Conservation (phyloP, 2,113 vertebrate species). For the Camelus dromedarius region DNA sequence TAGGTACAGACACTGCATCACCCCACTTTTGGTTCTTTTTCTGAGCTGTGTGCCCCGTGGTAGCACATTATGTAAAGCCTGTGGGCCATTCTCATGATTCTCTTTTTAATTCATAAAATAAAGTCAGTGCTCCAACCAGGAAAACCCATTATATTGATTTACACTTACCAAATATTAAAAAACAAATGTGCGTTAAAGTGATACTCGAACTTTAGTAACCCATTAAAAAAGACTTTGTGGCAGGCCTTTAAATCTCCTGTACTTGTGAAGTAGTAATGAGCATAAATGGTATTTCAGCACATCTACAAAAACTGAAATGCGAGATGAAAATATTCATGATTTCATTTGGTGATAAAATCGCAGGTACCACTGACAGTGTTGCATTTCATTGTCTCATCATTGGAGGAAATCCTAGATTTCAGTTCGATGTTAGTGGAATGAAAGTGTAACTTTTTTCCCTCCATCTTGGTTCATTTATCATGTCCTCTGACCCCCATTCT, state of each 20-base stretch:
- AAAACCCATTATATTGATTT: neutral
- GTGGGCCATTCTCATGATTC: neutral
- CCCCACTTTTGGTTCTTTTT: neutral
- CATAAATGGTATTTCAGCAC: neutral
- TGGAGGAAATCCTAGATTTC: neutral
- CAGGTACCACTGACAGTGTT: neutral
- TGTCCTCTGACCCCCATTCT: neutral
- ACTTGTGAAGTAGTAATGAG: neutral
- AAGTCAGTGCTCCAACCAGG: neutral
- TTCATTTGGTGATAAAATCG: neutral
- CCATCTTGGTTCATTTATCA: neutral
- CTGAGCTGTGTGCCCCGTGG: neutral
- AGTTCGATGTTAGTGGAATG: neutral
- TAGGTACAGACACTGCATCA: accelerated
- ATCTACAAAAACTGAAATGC: neutral
- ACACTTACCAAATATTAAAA: neutral
- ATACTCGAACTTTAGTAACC: neutral
- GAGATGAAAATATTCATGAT: neutral
- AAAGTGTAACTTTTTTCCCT: neutral
- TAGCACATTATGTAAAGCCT: neutral
- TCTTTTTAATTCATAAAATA: neutral
- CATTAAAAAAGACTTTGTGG: neutral
- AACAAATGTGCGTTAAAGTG: neutral
- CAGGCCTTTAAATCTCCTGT: neutral
- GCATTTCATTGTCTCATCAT: neutral